Percentiles rank a stretch among this genome's conserved stretches.
These are phyloP conservation scores for Gymnoscelis rufifasciata DNA, from an alignment of 2,888 invertebrate genomes.

Conservation along the genomic window DNA sequence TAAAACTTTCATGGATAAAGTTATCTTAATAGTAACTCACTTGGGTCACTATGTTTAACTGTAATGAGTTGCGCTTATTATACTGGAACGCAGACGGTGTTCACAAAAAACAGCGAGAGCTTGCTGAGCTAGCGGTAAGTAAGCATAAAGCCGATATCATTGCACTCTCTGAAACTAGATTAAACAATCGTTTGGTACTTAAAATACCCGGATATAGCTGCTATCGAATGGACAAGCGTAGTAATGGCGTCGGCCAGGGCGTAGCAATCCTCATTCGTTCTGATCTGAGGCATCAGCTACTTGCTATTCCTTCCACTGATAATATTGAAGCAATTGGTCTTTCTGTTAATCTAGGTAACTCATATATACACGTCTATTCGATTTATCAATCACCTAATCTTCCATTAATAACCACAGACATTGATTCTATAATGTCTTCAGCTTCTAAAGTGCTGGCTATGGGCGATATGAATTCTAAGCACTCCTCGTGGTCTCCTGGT, in stretches of 20 bases:
- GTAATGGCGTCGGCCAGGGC: background rate
- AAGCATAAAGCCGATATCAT: background rate
- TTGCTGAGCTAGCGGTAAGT: background rate
- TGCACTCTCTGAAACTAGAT: background rate
- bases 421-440: background rate
- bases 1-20: slow-evolving; percentile 2
- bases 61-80: background rate
- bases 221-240: background rate
- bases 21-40: background rate
- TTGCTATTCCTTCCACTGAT: background rate
- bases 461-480: background rate
- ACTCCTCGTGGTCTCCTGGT: background rate
- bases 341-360: background rate
- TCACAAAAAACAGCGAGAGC: background rate
- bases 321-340: background rate
- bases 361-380: background rate
- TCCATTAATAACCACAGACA: background rate
- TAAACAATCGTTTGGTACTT: background rate
- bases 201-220: background rate
- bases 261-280: background rate
- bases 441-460: background rate
- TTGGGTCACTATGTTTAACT: background rate
- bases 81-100: no score
- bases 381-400: background rate
- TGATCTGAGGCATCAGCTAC: background rate